Evolutionary conservation across 2,113 vertebrate genomes (phyloP).

Genomic region (Carassius gibelio): DNA sequence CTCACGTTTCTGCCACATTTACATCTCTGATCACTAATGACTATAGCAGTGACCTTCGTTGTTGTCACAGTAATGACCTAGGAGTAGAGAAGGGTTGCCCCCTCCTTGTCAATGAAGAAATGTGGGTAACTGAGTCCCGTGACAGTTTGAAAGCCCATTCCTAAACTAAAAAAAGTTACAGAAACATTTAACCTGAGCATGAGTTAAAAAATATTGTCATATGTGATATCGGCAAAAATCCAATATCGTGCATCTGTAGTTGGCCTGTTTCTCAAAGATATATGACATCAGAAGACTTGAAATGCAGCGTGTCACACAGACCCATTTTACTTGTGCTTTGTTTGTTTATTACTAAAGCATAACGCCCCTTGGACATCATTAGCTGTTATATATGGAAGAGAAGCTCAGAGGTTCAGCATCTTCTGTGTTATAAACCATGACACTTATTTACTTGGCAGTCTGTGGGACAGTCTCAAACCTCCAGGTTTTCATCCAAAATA

Average conservation of each 20-base stretch:
- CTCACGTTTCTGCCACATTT: neutral
- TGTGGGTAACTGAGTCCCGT: neutral
- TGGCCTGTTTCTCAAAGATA: neutral
- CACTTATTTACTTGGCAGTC: too few relatives aligned
- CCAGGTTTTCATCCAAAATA: too few relatives aligned
- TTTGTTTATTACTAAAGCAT: too few relatives aligned
- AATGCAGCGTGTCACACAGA: too few relatives aligned
- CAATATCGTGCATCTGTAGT: neutral
- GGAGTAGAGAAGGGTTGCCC: neutral
- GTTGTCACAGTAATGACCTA: neutral
- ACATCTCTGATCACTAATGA: conserved; percentile 1
- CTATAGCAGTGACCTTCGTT: neutral
- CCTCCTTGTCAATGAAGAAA: neutral
- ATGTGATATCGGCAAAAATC: too few relatives aligned
- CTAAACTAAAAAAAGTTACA: neutral
- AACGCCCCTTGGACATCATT: neutral
- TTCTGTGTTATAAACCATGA: neutral
- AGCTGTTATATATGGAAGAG: neutral
- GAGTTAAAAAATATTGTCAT: too few relatives aligned
- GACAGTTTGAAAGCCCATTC: neutral
- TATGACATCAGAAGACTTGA: neutral
- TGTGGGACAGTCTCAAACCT: too few relatives aligned
- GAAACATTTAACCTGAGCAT: neutral
- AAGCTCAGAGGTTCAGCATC: neutral
- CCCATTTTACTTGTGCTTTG: too few relatives aligned